Evolutionary conservation across 2,797 vertebrate genomes (phyloP).

Genomic region (Loris lydekkerianus): DNA sequence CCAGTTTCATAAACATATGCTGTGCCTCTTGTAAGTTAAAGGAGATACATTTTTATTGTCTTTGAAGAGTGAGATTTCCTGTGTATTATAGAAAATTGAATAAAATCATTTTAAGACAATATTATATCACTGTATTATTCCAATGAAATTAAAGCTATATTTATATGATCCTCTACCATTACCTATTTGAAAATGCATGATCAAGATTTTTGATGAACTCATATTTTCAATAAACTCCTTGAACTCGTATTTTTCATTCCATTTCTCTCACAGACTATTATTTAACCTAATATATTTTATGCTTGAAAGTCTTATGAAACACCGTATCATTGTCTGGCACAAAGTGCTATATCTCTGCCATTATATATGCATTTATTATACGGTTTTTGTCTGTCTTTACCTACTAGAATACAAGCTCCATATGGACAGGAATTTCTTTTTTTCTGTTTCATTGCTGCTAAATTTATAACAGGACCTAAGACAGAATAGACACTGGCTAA

Average conservation of each 20-base stretch:
- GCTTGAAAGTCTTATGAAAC: not conserved
- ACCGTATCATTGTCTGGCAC: not conserved
- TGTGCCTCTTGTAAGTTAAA: not conserved
- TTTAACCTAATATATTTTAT: not conserved
- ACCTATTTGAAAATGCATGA: not conserved
- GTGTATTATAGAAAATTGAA: not conserved
- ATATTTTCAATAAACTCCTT: not conserved
- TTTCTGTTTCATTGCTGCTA: constrained; percentile 2
- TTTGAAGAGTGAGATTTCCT: constrained; percentile 13
- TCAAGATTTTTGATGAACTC: not conserved
- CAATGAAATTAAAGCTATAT: not conserved
- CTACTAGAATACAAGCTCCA: not conserved
- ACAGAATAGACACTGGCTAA: not conserved
- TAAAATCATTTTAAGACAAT: not conserved
- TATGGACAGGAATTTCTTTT: constrained; percentile 1
- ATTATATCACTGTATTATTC: not conserved
- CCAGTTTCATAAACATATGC: not conserved
- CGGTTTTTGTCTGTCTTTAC: not conserved
- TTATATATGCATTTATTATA: not conserved
- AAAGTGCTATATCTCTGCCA: not conserved
- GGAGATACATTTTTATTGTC: not conserved
- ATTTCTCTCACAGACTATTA: not conserved
- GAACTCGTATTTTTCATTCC: not conserved
- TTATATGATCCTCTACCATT: not conserved
- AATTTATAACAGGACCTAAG: not conserved